Evolutionary conservation across 2,888 invertebrate genomes (phyloP), one percentile per base, ranked within the genome.

Genomic region (Sepioteuthis lessoniana): DNA sequence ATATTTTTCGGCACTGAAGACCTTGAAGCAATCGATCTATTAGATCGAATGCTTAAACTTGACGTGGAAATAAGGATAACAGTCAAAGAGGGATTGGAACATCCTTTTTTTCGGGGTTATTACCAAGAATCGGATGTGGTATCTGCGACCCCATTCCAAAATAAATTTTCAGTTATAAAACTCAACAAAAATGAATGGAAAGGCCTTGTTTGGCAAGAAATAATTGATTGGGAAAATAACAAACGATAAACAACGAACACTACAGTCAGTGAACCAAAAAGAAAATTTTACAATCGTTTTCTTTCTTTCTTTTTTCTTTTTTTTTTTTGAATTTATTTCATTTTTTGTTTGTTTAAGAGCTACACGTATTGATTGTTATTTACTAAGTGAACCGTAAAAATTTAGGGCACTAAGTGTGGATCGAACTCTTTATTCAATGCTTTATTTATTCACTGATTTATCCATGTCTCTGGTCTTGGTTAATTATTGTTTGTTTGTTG

Each of bases 1-100:
- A 13, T 5, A 19, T 92, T 92, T 46, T 92, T 92, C 31, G 21
- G 35, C n/a, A 92, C 92, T 31, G 19, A 46, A 4, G 92, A 92
- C 47, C 4, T 31, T 16, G 46, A 92, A 0, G 47, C 47, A n/a
- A 13, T 92, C 42, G 55, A 93, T 93, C 21, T 93, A 16, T 38
- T 93, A 60, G 93, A 93, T 37, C 50, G 50, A 38, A 93, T 93
- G 55, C 55, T 93, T 25, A 37, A 60, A 31, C 55, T 93, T 16
- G 93, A 93, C 37, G 60, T 93, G 16, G 93, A 93, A 37, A 35
- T 38, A 5, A 47, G 93, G 25, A 50, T 93, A 35, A 37, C 93
- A 5, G 93, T 93, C 10, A 37, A 50, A 4, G 55, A 93, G 19
- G 93, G 60, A 21, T 13, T 93, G n/a, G 60, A 93, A 60, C 93